Percentiles rank a stretch among this genome's conserved stretches.
Conservation (phyloP, 2,113 vertebrate genomes). For the Varanus komodoensis region DNA sequence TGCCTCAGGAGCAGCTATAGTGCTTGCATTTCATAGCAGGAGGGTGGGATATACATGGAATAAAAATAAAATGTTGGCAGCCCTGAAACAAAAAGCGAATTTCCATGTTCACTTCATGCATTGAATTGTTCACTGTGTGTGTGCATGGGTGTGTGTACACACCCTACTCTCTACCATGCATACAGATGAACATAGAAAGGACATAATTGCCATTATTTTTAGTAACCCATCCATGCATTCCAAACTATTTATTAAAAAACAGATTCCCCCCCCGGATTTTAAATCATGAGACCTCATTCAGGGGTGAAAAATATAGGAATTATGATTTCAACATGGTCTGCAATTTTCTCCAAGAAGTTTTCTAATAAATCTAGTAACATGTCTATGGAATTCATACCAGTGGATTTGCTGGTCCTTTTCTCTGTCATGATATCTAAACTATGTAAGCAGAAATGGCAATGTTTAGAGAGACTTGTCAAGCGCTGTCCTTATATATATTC, state of each 20-base stretch:
- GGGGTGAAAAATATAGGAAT: background rate
- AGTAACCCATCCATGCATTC: background rate
- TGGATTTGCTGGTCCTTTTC: background rate
- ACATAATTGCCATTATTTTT: background rate
- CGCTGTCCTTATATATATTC: no score
- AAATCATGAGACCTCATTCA: background rate
- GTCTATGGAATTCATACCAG: background rate
- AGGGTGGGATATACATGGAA: no score
- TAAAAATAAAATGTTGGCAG: no score
- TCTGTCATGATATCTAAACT: background rate
- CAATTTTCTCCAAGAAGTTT: background rate
- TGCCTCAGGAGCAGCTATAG: no score
- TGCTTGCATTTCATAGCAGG: no score
- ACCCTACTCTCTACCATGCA: background rate
- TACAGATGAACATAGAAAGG: background rate
- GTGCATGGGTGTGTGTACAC: no score
- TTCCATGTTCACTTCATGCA: background rate
- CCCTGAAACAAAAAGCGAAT: background rate
- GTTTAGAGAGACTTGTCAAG: no score
- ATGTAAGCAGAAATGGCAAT: background rate
- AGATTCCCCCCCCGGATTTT: background rate
- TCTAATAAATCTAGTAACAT: background rate
- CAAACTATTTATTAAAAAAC: background rate
- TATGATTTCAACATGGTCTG: background rate
- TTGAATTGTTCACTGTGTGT: background rate